Evolutionary conservation across 2,113 vertebrate species (phyloP), one percentile per base, ranked within the genome.

Genomic region (Pungitius pungitius): DNA sequence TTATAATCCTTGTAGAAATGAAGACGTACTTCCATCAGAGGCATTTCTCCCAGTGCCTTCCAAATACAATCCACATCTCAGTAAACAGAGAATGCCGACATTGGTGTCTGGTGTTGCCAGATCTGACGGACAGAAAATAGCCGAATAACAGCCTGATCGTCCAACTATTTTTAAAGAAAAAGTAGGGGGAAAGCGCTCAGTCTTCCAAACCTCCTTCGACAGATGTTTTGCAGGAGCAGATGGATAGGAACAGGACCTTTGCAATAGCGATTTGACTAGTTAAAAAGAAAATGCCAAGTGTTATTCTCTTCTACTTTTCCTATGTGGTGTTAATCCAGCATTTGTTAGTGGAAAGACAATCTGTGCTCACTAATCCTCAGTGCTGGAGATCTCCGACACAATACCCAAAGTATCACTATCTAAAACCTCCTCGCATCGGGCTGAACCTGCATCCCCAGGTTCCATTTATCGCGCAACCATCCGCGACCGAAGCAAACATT

Each of bases 401-500:
- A 42, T 17, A 54, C 61, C 57, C 40, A 67, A 62, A 66, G 40
- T 39, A 61, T 61, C 52, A 6, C 11, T 42, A 58, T 58, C 33
- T 78, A 27, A 43, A 66, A 73, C 15, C 67, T 49, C 57, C 72
- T 26, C 43, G 43, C 58, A 52, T 67, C 22, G 62, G 47, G 30
- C 62, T 42, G 14, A 63, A 11, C 17, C 58, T 49, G 58, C n/a
- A n/a, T n/a, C 30, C 58, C 49, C 63, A 52, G 37, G 72, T 70
- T 73, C 39, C 42, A 64, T 72, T 77, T 45, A 75, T 79, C 63
- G 75, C 39, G 69, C 27, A 74, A 45, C 24, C 67, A 68, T 64
- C 67, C 12, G 40, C 73, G 60, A 81, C 65, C 47, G 69, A 67
- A 62, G 55, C 70, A 87, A 87, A 91, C 30, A 71, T 51, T 63